Evolutionary conservation across 2,888 invertebrate species (phyloP).

Genomic region (Orthosia gothica): DNA sequence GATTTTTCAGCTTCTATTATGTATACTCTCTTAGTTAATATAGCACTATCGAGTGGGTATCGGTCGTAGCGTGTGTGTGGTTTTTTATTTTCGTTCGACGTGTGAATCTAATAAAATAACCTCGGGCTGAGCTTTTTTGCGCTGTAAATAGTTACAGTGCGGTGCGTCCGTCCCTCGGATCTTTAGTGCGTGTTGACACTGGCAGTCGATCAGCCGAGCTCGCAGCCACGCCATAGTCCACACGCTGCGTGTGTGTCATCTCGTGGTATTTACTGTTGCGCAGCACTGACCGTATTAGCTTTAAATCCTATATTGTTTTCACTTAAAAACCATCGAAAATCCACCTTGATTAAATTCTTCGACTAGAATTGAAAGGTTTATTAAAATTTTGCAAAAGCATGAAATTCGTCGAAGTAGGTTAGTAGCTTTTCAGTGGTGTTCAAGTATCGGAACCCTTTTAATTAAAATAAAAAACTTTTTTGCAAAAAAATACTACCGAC

Average conservation of each 20-base stretch:
- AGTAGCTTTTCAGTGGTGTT: conserved; percentile 26
- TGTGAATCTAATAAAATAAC: conserved; percentile 54
- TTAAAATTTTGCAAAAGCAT: conserved; percentile 9
- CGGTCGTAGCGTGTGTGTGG: background rate
- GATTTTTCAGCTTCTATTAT: conserved; percentile 50
- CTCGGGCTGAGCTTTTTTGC: conserved; percentile 54
- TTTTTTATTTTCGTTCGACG: conserved; percentile 27
- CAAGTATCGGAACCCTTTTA: conserved; percentile 70
- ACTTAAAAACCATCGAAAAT: conserved; percentile 11
- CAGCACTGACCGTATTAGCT: conserved; percentile 20
- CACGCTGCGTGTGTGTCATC: conserved; percentile 8
- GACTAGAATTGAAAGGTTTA: conserved; percentile 15
- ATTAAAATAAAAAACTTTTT: no score
- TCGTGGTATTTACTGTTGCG: conserved; percentile 30
- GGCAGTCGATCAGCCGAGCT: conserved; percentile 57
- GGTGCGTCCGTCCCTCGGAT: conserved; percentile 50
- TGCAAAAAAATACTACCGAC: no score
- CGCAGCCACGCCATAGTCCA: background rate
- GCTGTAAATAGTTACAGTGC: conserved; percentile 47
- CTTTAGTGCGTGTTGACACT: conserved; percentile 61
- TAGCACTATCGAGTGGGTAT: conserved; percentile 4
- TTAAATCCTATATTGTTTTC: conserved; percentile 22
- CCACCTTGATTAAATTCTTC: conserved; percentile 29
- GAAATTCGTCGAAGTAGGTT: conserved; percentile 29
- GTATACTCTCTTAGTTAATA: conserved; percentile 32